Conservation (phyloP, 2,797 vertebrate genomes). For the Manis crassicaudata region DNA sequence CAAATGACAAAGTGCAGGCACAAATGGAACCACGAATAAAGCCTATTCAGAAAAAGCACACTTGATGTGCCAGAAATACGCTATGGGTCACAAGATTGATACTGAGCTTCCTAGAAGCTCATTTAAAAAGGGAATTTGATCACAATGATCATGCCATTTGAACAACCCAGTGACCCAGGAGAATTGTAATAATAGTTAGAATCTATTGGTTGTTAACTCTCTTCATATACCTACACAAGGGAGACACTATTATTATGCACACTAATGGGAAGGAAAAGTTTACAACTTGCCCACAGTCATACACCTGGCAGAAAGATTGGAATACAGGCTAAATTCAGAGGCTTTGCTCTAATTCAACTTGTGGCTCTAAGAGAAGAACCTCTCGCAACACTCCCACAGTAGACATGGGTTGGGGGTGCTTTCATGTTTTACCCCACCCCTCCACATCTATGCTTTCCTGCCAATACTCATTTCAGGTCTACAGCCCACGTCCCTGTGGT, state of each 20-base stretch:
- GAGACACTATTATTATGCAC: not conserved
- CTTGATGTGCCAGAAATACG: not conserved
- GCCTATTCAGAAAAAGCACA: not conserved
- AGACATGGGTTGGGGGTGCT: not conserved
- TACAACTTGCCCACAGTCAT: not conserved
- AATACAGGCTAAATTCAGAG: not conserved
- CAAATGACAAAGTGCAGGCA: not conserved
- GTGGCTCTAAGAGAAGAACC: not conserved
- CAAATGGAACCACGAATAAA: not conserved
- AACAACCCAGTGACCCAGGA: not conserved
- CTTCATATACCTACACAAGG: not conserved
- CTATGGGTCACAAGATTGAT: not conserved
- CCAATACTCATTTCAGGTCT: not conserved
- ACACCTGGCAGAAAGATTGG: not conserved
- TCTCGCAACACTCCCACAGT: not conserved
- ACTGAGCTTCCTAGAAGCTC: constrained; percentile 3
- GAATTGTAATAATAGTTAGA: not conserved
- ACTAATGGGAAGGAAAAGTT: not conserved
- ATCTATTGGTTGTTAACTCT: not conserved
- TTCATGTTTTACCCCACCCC: not conserved
- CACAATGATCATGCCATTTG: not conserved
- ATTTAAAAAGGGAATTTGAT: not conserved
- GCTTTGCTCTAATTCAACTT: not conserved
- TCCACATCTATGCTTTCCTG: not conserved
- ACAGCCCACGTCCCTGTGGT: not conserved